Conservation (phyloP, 2,888 invertebrate genomes). For the Drosophila histrio region DNA sequence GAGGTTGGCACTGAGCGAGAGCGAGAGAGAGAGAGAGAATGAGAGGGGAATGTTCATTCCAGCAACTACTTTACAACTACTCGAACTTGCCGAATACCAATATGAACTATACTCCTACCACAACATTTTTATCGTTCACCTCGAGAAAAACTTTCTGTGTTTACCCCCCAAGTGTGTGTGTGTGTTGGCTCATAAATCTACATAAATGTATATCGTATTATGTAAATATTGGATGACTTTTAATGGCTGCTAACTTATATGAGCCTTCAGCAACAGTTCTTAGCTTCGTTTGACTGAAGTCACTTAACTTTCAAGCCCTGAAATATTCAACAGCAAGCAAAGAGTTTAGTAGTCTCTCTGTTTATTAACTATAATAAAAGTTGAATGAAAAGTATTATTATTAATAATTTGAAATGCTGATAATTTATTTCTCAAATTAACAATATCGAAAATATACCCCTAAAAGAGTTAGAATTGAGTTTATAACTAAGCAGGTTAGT, state of each 20-base stretch:
- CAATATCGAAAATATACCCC: no score
- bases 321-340: not conserved
- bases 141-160: constrained; percentile 19
- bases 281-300: not conserved
- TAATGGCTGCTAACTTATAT: constrained; percentile 45
- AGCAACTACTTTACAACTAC: constrained; percentile 38
- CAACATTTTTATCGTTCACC: constrained; percentile 21
- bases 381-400: no score
- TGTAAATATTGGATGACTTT: constrained; percentile 52
- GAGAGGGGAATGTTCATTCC: not conserved
- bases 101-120: constrained; percentile 15
- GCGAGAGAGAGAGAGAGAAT: not conserved
- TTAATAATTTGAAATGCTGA: no score
- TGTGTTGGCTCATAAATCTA: constrained; percentile 25
- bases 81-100: constrained; percentile 13
- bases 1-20: not conserved
- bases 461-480: no score
- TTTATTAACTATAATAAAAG: no score
- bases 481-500: no score
- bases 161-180: not conserved
- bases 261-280: constrained; percentile 12
- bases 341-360: not conserved
- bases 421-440: no score
- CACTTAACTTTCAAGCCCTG: constrained; percentile 1
- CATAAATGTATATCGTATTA: constrained; percentile 41